Percentiles rank a stretch among this genome's conserved stretches.
Evolutionary conservation across 2,797 vertebrate genomes (phyloP).

Genomic region (Neopelma chrysocephalum): DNA sequence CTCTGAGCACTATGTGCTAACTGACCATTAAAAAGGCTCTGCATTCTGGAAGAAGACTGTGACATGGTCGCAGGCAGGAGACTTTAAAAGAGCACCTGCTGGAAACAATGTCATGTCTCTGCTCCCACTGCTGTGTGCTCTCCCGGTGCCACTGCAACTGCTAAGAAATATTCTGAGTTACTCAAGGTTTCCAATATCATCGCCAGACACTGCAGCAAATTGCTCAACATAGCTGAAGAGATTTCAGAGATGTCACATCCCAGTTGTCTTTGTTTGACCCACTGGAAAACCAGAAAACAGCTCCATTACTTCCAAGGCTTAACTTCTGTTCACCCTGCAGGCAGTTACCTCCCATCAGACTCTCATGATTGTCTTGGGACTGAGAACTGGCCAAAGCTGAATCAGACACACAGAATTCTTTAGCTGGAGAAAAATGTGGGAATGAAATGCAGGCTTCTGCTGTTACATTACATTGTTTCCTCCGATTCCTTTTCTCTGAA

Average conservation of each 20-base stretch:
- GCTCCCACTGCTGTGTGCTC: neutral
- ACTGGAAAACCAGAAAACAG: neutral
- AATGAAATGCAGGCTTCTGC: neutral
- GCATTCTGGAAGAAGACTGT: neutral
- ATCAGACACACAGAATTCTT: neutral
- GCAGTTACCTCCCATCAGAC: neutral
- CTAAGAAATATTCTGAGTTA: neutral
- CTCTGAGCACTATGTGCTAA: neutral
- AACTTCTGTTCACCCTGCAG: neutral
- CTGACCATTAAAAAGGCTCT: neutral
- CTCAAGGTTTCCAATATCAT: neutral
- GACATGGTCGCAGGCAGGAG: accelerated
- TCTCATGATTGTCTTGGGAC: neutral
- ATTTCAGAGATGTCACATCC: neutral
- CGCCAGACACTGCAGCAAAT: neutral
- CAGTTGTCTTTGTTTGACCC: neutral
- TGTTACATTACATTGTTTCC: neutral
- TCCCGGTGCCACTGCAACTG: neutral
- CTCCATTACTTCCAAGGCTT: neutral
- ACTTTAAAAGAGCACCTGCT: neutral
- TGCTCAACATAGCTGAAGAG: neutral
- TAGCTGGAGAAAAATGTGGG: neutral
- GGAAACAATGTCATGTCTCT: neutral
- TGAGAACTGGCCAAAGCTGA: neutral
- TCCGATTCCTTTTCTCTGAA: neutral